phyloP scores from a whole-genome alignment of 2,888 invertebrate genomes.

The Amphiduros pacificus region DNA sequence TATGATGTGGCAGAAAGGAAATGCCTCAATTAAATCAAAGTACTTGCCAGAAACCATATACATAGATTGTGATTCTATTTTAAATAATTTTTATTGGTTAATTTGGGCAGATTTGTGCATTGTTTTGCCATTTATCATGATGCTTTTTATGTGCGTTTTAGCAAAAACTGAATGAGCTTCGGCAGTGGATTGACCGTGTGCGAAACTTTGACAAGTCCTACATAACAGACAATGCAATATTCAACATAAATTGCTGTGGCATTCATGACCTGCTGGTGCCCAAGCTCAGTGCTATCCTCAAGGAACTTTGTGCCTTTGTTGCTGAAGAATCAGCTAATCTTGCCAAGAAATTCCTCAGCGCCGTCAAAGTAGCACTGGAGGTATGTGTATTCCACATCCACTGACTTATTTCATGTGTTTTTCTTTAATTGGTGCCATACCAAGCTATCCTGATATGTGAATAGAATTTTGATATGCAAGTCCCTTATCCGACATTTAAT shows the following conservation, averaged over 20 bases:
- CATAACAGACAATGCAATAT: conserved; percentile 49
- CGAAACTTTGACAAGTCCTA: conserved; percentile 50
- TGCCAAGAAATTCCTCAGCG: conserved; percentile 46
- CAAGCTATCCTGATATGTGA: too few species aligned
- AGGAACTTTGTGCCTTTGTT: conserved; percentile 50
- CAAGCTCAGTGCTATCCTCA: conserved; percentile 47
- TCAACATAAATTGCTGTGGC: conserved; percentile 50
- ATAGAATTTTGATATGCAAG: too few species aligned
- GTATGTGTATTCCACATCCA: too few species aligned
- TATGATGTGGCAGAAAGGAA: conserved; percentile 26
- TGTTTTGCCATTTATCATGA: not conserved
- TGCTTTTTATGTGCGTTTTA: conserved; percentile 23
- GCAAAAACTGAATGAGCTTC: conserved; percentile 56
- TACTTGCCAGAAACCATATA: not conserved
- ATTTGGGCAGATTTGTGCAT: not conserved
- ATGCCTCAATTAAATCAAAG: not conserved
- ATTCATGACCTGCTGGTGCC: conserved; percentile 51
- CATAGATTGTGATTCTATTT: not conserved
- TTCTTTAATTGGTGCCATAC: too few species aligned
- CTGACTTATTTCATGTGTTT: too few species aligned
- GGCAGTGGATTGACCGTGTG: conserved; percentile 54
- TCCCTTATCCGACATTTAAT: too few species aligned
- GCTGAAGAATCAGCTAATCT: conserved; percentile 45
- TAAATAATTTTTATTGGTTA: not conserved
- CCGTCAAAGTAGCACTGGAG: conserved; percentile 45